Base-by-base conservation (phyloP, 2,113 vertebrate genomes). In the Amia ocellicauda region DNA sequence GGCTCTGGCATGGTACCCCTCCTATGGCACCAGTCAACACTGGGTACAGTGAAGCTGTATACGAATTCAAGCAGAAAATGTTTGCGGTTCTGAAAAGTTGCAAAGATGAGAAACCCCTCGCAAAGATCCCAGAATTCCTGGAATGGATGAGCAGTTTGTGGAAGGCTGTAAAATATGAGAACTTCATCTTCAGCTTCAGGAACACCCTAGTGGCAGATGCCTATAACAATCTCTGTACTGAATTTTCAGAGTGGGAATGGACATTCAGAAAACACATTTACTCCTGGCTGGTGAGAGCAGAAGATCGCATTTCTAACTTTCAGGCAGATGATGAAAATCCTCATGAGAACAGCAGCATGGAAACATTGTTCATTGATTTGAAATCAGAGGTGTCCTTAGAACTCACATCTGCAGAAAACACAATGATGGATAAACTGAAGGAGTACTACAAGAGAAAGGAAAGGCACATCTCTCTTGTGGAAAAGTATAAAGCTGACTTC, bases 161-260 rank as follows among this genome's bases (percentile, higher is more conserved):
- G 84, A 81, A 84, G 31, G 62, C 61, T 1, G 75, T 89, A 27
- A 83, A 76, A 77, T 62, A 69, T 45, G 68, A 74, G n/a, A 81
- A 72, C 19, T 83, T 84, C 67, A 60, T 72, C 9, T 66, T 80
- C 58, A 62, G 70, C 40, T 70, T 86, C 17, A 64, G 74, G 68
- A 67, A 83, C 41, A 83, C 59, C 9, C 64, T 76, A 9, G 67
- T 69, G 47, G 84, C 81, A 27, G 63, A 77, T 57, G 63, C 66
- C 17, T 83, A 88, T 51, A 75, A 77, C 26, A 47, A 78, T 17
- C 40, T 88, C 22, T 85, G 84, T 66, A 76, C 69, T 66, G 71
- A 84, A 68, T 53, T 84, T 54, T 79, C 72, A 3, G 57, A 77
- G 4, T 83, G 77, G 78, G 73, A 87, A 31, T 63, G 73, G 5